These are phyloP conservation scores for Rhynchotus rufescens DNA, from an alignment of 2,797 vertebrate genomes.

Conservation along the genomic window DNA sequence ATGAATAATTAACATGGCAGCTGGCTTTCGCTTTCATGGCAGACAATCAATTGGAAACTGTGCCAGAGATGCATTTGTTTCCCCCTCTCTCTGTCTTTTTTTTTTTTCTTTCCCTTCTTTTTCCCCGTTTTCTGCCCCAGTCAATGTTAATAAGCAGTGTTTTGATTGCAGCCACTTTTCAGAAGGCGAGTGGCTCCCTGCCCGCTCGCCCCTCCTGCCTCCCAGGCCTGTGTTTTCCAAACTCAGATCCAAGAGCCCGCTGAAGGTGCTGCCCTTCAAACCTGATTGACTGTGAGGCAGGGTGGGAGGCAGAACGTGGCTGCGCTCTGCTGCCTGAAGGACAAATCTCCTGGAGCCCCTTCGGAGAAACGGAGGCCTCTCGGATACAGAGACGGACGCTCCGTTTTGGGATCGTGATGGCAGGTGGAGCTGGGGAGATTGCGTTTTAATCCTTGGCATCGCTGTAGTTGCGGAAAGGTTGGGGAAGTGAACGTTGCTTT, in stretches of 20 bases:
- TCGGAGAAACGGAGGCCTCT: not conserved
- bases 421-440: not conserved
- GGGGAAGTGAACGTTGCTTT: not conserved
- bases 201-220: not conserved
- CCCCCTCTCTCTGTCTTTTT: conserved; percentile 57
- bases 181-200: conserved; percentile 10
- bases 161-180: conserved; percentile 21
- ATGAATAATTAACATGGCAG: conserved; percentile 80
- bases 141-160: conserved; percentile 41
- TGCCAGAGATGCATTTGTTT: conserved; percentile 73
- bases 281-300: conserved; percentile 49
- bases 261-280: conserved; percentile 52
- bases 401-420: not conserved
- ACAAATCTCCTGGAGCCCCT: not conserved
- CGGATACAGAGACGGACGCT: fast-evolving
- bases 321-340: not conserved
- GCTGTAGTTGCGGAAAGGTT: not conserved
- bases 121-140: conserved; percentile 51
- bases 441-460: not conserved
- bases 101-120: not conserved
- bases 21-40: conserved; percentile 78
- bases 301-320: not conserved
- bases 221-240: not conserved
- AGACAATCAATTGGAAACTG: conserved; percentile 71
- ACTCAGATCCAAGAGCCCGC: conserved; percentile 15